Evolutionary conservation across 2,797 vertebrate species (phyloP).

Genomic region (Telmatherina bonti): DNA sequence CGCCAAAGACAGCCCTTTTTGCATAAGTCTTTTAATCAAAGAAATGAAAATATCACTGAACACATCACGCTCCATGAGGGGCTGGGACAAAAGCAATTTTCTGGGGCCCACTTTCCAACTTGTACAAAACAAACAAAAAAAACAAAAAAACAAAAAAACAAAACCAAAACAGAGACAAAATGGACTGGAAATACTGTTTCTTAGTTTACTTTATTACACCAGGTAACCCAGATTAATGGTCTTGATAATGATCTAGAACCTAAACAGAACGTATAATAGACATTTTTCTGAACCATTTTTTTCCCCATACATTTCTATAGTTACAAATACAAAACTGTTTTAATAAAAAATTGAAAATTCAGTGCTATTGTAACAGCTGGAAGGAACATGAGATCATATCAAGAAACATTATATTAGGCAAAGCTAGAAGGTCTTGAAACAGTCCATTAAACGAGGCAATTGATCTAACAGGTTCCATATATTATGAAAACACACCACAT

Average conservation of each 20-base stretch:
- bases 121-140: slow-evolving; percentile 28
- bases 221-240: slow-evolving; percentile 45
- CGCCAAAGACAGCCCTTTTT: slow-evolving; percentile 31
- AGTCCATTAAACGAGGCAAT: slow-evolving; percentile 73
- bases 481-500: slow-evolving; percentile 74
- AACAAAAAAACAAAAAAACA: slow-evolving; percentile 20
- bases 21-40: slow-evolving; percentile 76
- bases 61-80: slow-evolving; percentile 53
- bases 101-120: slow-evolving; percentile 33
- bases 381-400: slow-evolving; percentile 77
- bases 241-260: slow-evolving; percentile 50
- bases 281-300: slow-evolving; percentile 60
- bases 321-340: slow-evolving; percentile 86
- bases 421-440: slow-evolving; percentile 73
- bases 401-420: slow-evolving; percentile 75
- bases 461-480: slow-evolving; percentile 67
- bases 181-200: slow-evolving; percentile 27
- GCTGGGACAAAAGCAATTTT: too few relatives aligned
- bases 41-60: slow-evolving; percentile 68
- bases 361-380: slow-evolving; percentile 75
- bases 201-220: slow-evolving; percentile 48
- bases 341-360: slow-evolving; percentile 83
- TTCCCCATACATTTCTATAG: slow-evolving; percentile 79
- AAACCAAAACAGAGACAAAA: slow-evolving; percentile 13
- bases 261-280: slow-evolving; percentile 50